phyloP scores from a whole-genome alignment of 2,113 vertebrate genomes.

The Cephalopholis sonnerati region DNA sequence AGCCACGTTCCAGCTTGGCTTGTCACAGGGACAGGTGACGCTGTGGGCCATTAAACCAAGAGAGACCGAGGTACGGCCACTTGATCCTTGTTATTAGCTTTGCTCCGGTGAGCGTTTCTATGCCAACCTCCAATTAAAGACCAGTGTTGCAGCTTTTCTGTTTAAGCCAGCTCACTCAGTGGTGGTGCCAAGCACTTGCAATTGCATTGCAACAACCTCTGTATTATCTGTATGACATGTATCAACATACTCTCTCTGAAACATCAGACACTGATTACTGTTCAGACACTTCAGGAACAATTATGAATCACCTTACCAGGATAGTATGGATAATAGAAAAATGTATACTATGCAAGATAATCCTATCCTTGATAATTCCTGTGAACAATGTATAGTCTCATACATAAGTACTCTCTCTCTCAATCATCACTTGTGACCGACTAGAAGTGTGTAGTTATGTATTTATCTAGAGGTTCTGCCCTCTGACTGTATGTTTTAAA shows the following conservation, averaged over 20 bases:
- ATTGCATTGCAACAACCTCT: constrained; percentile 19
- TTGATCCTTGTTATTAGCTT: constrained; percentile 59
- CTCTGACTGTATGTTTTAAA: neutral
- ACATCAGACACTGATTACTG: neutral
- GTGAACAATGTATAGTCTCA: no score
- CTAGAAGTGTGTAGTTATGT: no score
- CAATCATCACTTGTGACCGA: no score
- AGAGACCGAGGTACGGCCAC: constrained; percentile 26
- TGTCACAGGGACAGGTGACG: constrained; percentile 1
- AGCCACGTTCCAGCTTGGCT: constrained; percentile 16
- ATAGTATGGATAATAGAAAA: neutral
- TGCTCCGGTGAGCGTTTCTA: constrained; percentile 62
- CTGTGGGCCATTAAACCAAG: constrained; percentile 34
- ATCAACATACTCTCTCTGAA: neutral
- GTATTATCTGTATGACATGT: neutral
- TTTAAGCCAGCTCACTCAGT: neutral
- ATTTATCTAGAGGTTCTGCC: no score
- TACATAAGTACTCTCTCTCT: no score
- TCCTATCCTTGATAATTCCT: no score
- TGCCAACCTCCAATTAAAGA: constrained; percentile 67
- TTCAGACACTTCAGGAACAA: neutral
- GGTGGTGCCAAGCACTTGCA: neutral
- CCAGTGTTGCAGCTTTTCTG: constrained; percentile 40
- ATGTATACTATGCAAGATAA: no score
- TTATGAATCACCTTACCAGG: neutral